These are phyloP conservation scores for Chirona hameri DNA, from an alignment of 2,888 invertebrate species.

Conservation along the genomic window DNA sequence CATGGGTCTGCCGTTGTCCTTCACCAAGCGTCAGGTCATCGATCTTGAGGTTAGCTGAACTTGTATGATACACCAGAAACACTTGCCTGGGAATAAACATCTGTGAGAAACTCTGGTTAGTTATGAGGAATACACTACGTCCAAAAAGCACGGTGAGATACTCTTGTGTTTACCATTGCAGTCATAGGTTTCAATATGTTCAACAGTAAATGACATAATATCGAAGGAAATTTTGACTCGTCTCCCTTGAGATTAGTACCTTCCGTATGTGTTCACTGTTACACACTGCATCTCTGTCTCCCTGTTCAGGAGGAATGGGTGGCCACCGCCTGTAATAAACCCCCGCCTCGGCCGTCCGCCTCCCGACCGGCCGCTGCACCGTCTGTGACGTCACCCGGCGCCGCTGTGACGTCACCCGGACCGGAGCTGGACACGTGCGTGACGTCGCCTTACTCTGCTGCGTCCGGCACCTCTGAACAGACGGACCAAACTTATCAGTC, in stretches of 20 bases:
- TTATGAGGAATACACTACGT: too few species aligned
- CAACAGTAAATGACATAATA: too few species aligned
- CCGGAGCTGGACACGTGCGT: not conserved
- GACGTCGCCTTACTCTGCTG: not conserved
- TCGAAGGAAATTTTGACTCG: too few species aligned
- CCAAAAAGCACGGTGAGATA: too few species aligned
- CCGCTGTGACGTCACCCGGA: not conserved
- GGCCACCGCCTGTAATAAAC: not conserved
- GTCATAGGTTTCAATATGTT: too few species aligned
- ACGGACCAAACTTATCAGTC: not conserved
- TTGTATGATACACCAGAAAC: too few species aligned
- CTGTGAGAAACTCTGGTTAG: too few species aligned
- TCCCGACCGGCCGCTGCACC: not conserved
- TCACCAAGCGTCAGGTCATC: not conserved
- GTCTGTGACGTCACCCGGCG: not conserved
- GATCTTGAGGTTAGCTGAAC: not conserved
- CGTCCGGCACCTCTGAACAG: not conserved
- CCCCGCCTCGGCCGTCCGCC: not conserved
- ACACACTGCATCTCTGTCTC: too few species aligned
- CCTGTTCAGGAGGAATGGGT: not conserved
- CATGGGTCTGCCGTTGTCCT: not conserved
- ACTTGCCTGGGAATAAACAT: too few species aligned
- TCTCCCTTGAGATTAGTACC: too few species aligned
- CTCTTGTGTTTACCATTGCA: too few species aligned
- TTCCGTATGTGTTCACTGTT: too few species aligned